phyloP scores from a whole-genome alignment of 2,797 vertebrate genomes.

The Myoxocephalus aenaeus region DNA sequence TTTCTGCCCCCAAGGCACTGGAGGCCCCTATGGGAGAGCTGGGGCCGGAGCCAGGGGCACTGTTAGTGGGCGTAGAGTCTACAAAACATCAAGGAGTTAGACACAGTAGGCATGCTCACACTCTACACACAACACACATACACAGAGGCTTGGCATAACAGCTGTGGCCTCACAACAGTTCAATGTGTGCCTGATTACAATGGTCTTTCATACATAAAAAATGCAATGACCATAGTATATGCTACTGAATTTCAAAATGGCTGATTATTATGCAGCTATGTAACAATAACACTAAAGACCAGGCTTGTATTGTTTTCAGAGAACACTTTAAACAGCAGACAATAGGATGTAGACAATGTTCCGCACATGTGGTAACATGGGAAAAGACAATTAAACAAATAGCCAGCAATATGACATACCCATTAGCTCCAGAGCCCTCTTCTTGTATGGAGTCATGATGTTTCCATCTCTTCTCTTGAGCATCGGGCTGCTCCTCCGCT shows the following conservation, averaged over 20 bases:
- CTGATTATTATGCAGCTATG: slow-evolving; percentile 20
- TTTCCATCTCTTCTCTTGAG: slow-evolving; percentile 89
- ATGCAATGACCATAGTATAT: slow-evolving; percentile 25
- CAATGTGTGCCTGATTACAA: slow-evolving; percentile 49
- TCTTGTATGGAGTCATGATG: slow-evolving; percentile 89
- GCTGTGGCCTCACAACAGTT: slow-evolving; percentile 53
- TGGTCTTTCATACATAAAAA: slow-evolving; percentile 34
- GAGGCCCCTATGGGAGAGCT: slow-evolving; percentile 96
- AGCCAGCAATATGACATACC: slow-evolving; percentile 61
- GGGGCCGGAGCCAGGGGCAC: slow-evolving; percentile 94
- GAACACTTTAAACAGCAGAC: slow-evolving; percentile 21
- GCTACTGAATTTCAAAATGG: slow-evolving; percentile 25
- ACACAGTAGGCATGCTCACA: slow-evolving; percentile 53
- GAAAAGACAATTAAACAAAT: slow-evolving; percentile 17
- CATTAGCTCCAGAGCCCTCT: slow-evolving; percentile 85
- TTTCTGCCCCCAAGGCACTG: slow-evolving; percentile 91
- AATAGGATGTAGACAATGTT: slow-evolving; percentile 1
- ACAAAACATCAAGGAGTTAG: slow-evolving; percentile 68
- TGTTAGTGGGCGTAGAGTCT: slow-evolving; percentile 95
- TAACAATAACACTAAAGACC: slow-evolving; percentile 2
- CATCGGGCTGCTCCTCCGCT: slow-evolving; percentile 90
- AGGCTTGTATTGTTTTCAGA: slow-evolving; percentile 7
- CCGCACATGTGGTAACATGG: background rate
- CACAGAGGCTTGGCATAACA: slow-evolving; percentile 47
- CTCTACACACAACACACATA: slow-evolving; percentile 46